Conservation (phyloP, 1,140 invertebrate species). For the Fopius arisanus region DNA sequence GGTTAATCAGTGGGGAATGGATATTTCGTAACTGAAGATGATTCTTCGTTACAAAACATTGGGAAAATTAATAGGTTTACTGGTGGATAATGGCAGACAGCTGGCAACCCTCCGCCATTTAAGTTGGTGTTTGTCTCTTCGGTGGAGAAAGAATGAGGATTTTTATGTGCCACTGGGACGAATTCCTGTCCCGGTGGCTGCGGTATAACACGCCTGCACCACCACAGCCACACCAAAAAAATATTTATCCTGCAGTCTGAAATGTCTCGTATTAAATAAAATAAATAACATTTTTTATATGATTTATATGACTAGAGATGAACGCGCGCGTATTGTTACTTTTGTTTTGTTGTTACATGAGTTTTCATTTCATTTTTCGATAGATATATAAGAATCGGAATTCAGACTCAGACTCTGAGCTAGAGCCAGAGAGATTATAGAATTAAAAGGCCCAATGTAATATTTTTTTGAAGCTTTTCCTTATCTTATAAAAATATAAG, state of each 20-base stretch:
- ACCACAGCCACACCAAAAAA: not conserved
- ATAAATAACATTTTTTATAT: too few species aligned
- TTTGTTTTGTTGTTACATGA: too few species aligned
- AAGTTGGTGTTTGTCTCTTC: not conserved
- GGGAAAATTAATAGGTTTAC: slow-evolving; percentile 2
- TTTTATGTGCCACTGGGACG: not conserved
- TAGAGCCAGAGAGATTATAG: too few species aligned
- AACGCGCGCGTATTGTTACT: too few species aligned
- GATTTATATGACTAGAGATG: not conserved
- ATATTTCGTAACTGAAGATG: not conserved
- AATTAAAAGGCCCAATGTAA: too few species aligned
- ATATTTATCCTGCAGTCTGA: too few species aligned
- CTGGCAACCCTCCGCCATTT: not conserved
- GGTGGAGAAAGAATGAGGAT: not conserved
- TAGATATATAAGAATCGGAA: too few species aligned
- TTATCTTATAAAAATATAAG: too few species aligned
- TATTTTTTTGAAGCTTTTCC: too few species aligned
- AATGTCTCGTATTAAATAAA: too few species aligned
- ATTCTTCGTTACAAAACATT: slow-evolving; percentile 2
- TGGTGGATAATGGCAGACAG: not conserved
- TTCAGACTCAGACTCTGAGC: too few species aligned
- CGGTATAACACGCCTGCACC: slow-evolving; percentile 14
- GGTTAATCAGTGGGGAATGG: not conserved
- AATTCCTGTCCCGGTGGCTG: slow-evolving; percentile 7
- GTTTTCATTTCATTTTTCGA: too few species aligned